Percentiles rank a stretch among this genome's conserved stretches.
Evolutionary conservation across 2,888 invertebrate genomes (phyloP).

Genomic region (Pomacea canaliculata): DNA sequence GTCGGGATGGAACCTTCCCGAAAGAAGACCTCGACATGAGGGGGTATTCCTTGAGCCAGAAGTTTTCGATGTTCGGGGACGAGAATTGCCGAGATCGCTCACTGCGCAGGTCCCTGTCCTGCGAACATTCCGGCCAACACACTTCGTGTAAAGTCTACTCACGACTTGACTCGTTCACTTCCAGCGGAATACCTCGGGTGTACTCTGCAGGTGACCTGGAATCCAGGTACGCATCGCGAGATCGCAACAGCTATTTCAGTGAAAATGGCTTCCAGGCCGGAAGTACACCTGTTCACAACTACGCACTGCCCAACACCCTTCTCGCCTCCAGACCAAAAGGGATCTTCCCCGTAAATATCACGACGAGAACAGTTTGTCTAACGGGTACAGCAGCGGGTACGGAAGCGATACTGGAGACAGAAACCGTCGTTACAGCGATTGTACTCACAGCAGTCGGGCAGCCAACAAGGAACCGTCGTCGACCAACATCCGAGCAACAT

Average conservation of each 20-base stretch:
- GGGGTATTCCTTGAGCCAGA: too few relatives aligned
- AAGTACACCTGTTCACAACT: too few relatives aligned
- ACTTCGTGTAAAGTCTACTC: too few relatives aligned
- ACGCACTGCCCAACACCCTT: too few relatives aligned
- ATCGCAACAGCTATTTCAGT: constrained; percentile 12
- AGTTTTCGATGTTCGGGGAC: too few relatives aligned
- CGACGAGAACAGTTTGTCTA: constrained; percentile 12
- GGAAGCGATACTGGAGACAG: constrained; percentile 4
- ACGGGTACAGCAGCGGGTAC: constrained; percentile 21
- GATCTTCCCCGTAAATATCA: not conserved
- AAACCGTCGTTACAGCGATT: not conserved
- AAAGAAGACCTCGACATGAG: too few relatives aligned
- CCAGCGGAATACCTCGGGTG: constrained; percentile 8
- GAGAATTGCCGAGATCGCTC: not conserved
- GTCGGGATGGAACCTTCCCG: too few relatives aligned
- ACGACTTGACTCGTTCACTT: not conserved
- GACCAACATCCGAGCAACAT: not conserved
- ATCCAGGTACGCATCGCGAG: not conserved
- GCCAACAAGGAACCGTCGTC: not conserved
- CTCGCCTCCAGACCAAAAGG: not conserved
- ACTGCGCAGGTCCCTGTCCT: constrained; percentile 14
- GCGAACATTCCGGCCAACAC: not conserved
- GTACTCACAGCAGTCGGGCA: constrained; percentile 13
- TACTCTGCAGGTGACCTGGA: constrained; percentile 17
- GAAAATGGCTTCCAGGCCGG: constrained; percentile 30